Evolutionary conservation across 2,113 vertebrate genomes (phyloP).

Genomic region (Zootoca vivipara): DNA sequence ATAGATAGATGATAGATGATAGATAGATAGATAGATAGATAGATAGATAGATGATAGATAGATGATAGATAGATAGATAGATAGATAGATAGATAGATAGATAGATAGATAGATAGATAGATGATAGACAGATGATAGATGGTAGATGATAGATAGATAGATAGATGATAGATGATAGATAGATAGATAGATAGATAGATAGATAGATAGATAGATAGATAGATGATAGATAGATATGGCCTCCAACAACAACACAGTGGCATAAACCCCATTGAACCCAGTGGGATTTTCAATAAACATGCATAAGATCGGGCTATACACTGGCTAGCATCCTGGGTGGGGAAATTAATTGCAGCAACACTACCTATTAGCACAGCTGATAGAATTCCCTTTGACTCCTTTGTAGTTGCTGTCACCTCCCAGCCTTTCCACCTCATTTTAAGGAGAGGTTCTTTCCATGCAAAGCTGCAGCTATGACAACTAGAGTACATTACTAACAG

Average conservation of each 20-base stretch:
- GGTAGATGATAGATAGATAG: background rate
- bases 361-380: background rate
- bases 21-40: too few species aligned
- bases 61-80: too few species aligned
- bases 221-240: background rate
- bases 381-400: background rate
- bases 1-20: too few species aligned
- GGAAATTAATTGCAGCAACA: background rate
- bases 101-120: too few species aligned
- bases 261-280: background rate
- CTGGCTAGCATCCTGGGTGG: too few species aligned
- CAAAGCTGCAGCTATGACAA: rapidly evolving
- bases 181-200: too few species aligned
- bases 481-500: background rate
- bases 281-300: background rate
- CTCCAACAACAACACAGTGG: background rate
- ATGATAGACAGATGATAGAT: too few species aligned
- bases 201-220: too few species aligned
- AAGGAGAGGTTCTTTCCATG: background rate
- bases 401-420: background rate
- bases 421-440: background rate
- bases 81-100: too few species aligned
- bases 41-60: too few species aligned
- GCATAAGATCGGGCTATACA: background rate
- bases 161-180: too few species aligned